phyloP scores from a whole-genome alignment of 2,888 invertebrate genomes.

The Campoletis raptor region DNA sequence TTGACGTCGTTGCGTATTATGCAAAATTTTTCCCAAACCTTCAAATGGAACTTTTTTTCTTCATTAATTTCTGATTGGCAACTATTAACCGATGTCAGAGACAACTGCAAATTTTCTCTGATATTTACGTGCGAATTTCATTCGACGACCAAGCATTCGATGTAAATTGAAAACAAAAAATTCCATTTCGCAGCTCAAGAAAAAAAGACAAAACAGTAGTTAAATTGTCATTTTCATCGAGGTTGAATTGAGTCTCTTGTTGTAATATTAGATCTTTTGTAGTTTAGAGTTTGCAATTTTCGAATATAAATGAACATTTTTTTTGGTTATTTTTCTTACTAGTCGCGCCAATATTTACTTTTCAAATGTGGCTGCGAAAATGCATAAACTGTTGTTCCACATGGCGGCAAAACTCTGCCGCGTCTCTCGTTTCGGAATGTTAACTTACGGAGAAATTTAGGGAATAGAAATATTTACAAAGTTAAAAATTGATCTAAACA shows the following conservation, averaged over 20 bases:
- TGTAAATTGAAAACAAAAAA: constrained; percentile 18
- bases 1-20: constrained; percentile 21
- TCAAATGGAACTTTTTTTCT: neutral
- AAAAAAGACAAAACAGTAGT: neutral
- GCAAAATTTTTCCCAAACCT: constrained; percentile 2
- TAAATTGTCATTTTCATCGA: constrained; percentile 13
- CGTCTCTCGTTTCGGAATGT: neutral
- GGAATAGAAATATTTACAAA: neutral
- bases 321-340: neutral
- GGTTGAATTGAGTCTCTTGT: constrained; percentile 34
- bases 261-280: constrained; percentile 15
- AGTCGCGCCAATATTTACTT: neutral
- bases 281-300: neutral
- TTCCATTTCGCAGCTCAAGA: constrained; percentile 40
- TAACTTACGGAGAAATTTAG: neutral
- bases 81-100: neutral
- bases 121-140: neutral
- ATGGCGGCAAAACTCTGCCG: no score
- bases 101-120: neutral
- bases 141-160: constrained; percentile 7
- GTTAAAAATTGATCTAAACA: neutral
- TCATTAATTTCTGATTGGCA: neutral
- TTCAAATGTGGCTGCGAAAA: neutral
- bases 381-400: neutral
- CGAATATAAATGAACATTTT: neutral